Conservation (phyloP, 2,797 vertebrate species). For the Oryzias sinensis region DNA sequence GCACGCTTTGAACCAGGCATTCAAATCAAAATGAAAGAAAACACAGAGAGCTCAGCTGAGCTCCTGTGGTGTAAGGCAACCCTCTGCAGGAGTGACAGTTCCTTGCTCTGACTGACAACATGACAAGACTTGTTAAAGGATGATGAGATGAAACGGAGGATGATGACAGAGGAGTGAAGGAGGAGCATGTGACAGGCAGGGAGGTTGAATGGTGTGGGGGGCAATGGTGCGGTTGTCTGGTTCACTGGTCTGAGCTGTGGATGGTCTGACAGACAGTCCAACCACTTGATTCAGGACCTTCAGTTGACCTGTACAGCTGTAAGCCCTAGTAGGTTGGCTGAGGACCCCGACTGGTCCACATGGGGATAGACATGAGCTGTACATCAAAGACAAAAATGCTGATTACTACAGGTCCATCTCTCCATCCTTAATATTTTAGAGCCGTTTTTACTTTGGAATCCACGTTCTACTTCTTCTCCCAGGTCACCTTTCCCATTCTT, state of each 20-base stretch:
- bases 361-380: conserved; percentile 4
- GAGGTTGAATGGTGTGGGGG: no score
- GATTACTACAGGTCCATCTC: conserved; percentile 2
- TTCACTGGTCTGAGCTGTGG: conserved; percentile 19
- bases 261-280: conserved; percentile 45
- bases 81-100: conserved; percentile 48
- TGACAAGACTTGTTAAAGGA: conserved; percentile 50
- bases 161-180: conserved; percentile 36
- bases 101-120: conserved; percentile 57
- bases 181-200: conserved; percentile 38
- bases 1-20: conserved; percentile 21
- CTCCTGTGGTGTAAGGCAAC: conserved; percentile 43
- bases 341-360: conserved; percentile 32
- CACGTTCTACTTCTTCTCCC: conserved; percentile 7
- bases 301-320: conserved; percentile 50
- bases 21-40: conserved; percentile 6
- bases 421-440: conserved; percentile 8
- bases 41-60: conserved; percentile 33
- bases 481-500: conserved; percentile 28
- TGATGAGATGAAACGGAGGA: conserved; percentile 43
- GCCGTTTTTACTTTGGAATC: conserved; percentile 26
- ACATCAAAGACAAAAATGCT: conserved; percentile 34
- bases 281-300: conserved; percentile 46
- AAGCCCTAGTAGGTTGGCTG: conserved; percentile 36
- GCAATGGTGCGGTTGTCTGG: conserved; percentile 2